Base-by-base conservation (phyloP, 92 coral and sea anemone species). In the Palythoa grandis region DNA sequence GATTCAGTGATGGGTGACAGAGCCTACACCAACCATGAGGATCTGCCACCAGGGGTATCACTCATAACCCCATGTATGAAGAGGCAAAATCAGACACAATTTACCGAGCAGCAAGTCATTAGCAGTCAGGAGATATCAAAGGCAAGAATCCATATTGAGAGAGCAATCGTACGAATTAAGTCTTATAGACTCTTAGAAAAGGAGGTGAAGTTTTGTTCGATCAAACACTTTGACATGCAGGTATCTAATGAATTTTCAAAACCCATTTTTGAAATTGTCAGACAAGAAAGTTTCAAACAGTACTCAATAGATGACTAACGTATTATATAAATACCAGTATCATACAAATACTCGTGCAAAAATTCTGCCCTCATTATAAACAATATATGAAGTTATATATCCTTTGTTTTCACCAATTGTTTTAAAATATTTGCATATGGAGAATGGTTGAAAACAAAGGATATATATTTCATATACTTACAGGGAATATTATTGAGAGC, bases 111-210 rank as follows among this genome's bases (percentile, higher is more conserved):
- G 79, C 83, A 83, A 71, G 87, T 70, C 29, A 47, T 66, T 11
- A 48, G n/a, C 61, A 83, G 87, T 48, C 73, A 25, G 37, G 15
- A 60, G 37, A 58, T 85, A 3, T 72, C 88, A 24, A 74, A 85
- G 16, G 82, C 82, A 29, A 85, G 88, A 85, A 52, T 85, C 52
- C 58, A 85, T 50, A 57, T 73, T 85, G 88, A 85, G 58, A 50
- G 82, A 85, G 82, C 88, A 23, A 85, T 85, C 60, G 73, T 82
- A 19, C 67, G 83, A 11, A 85, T 85, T n/a, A 85, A 73, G 71
- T 48, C 82, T 16, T 72, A 52, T 85, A 72, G 88, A 40, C 77
- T 73, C 77, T 73, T 73, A 73, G 57, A 73, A 38, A 73, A 2
- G 63, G 63, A 1, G 16, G 63, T 60, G 67, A 5, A 60, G 22